These are phyloP conservation scores for Mamestra brassicae DNA, from an alignment of 2,888 invertebrate species.

Conservation along the genomic window DNA sequence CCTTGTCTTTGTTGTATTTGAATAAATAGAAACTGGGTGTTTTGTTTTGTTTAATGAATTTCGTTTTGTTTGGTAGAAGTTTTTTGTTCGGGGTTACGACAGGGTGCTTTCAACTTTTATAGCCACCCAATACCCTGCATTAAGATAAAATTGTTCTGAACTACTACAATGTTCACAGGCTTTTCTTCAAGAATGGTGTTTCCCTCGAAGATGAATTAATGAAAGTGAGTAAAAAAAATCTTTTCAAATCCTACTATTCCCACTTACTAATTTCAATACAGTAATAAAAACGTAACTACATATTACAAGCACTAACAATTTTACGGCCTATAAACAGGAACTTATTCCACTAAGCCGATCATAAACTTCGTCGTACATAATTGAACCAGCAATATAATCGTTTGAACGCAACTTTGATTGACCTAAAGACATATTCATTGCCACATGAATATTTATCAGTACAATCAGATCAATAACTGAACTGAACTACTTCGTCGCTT, in stretches of 20 bases:
- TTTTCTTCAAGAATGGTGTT: neutral
- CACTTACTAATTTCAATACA: neutral
- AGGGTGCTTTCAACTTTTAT: neutral
- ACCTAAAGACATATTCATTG: constrained; percentile 57
- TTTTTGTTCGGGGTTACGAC: neutral
- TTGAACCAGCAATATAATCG: constrained; percentile 41
- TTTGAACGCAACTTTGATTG: constrained; percentile 52
- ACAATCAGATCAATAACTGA: constrained; percentile 60
- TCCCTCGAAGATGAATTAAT: too few species aligned
- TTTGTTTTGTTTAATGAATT: constrained; percentile 39
- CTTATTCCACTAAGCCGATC: constrained; percentile 23
- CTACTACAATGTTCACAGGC: neutral
- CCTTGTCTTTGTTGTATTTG: constrained; percentile 65
- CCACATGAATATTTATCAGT: constrained; percentile 65
- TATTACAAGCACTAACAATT: constrained; percentile 15
- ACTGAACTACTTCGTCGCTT: constrained; percentile 34
- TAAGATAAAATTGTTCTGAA: too few species aligned
- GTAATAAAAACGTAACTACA: neutral
- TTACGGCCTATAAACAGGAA: constrained; percentile 20
- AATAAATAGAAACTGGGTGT: constrained; percentile 49
- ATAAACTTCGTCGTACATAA: constrained; percentile 40
- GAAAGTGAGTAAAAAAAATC: too few species aligned
- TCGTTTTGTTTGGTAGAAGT: constrained; percentile 21
- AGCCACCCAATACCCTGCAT: too few species aligned
- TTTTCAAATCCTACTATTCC: neutral